A percentile compares a stretch with the other conserved stretches of the same genome.
Evolutionary conservation across 2,113 vertebrate genomes (phyloP).

Genomic region (Gnathochromis pfefferi): DNA sequence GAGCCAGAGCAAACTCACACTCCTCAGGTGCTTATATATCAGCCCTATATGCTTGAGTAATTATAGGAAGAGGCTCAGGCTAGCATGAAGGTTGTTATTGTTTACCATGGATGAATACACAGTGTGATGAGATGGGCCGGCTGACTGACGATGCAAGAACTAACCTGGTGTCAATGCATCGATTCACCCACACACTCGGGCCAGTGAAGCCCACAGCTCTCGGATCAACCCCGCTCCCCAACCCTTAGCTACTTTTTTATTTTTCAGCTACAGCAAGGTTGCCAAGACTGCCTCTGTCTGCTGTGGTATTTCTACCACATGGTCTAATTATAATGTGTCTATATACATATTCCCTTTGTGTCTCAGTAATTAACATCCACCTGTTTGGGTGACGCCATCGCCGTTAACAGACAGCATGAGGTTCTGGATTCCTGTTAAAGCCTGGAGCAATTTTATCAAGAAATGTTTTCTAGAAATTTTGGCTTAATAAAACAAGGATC

Average conservation of each 20-base stretch:
- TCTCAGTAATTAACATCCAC: background rate
- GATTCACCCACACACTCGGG: conserved; percentile 28
- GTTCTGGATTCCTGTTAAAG: conserved; percentile 10
- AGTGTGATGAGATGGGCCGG: conserved; percentile 49
- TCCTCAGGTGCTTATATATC: background rate
- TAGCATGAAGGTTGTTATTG: conserved; percentile 49
- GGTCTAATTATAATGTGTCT: background rate
- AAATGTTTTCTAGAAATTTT: background rate
- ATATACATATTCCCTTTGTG: background rate
- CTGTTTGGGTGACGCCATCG: background rate
- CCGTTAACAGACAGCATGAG: background rate
- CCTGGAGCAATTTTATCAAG: conserved; percentile 39
- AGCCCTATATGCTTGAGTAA: conserved; percentile 15
- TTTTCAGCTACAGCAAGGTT: conserved; percentile 10
- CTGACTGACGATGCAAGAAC: conserved; percentile 42
- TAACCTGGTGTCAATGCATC: conserved; percentile 40
- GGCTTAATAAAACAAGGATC: conserved; percentile 10
- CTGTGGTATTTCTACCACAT: background rate
- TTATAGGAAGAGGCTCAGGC: conserved; percentile 24
- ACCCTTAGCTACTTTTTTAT: background rate
- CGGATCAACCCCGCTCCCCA: background rate
- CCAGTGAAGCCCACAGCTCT: conserved; percentile 36
- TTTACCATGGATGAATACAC: conserved; percentile 61
- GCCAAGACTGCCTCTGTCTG: background rate
- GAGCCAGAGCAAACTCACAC: background rate